Evolutionary conservation across 2,888 invertebrate species (phyloP), one percentile per base, ranked within the genome.

Genomic region (Chrysomela aeneicollis): DNA sequence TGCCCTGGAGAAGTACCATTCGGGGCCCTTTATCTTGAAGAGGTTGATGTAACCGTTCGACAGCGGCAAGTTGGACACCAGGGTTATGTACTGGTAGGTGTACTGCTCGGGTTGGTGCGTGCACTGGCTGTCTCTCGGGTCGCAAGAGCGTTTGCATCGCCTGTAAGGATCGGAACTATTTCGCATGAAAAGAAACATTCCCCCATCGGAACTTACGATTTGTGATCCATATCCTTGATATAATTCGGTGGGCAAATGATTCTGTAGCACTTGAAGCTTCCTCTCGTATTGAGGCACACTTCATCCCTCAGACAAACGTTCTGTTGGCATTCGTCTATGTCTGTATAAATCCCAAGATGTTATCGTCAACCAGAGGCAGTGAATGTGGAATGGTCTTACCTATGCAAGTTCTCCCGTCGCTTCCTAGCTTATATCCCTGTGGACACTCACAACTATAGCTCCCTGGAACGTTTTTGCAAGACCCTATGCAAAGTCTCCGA

Each of bases 11-110:
- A 87, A 87, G 3, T 87, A 84, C 86, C 90, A 90, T 37, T 86
- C 84, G 0, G 94, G 94, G 0, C 95, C 95, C 22, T 92, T 86
- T 87, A 98, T 92, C 8, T 94, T 94, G 82, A 98, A 97, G 8
- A 98, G 85, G 60, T 93, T 92, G 37, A 92, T 85, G 47, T 87
- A 85, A 1, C 89, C 89, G 30, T 76, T 73, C 6, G 76, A 63
- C 42, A 95, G 86, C 58, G 90, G 90, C 60, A 93, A 84, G 79
- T 93, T 92, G 21, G 95, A 92, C 0, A 94, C 93, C 76, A 98
- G 90, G 0, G 96, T 93, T 74, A 98, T 92, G 82, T 94, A 98
- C 83, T 97, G 96, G 85, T 92, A 96, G 32, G 95, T 95, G 79
- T 93, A 93, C 58, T 94, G 92, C 51, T 94, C 88, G 0, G 98